phyloP scores from a whole-genome alignment of 2,113 vertebrate species.

The Calonectris borealis region DNA sequence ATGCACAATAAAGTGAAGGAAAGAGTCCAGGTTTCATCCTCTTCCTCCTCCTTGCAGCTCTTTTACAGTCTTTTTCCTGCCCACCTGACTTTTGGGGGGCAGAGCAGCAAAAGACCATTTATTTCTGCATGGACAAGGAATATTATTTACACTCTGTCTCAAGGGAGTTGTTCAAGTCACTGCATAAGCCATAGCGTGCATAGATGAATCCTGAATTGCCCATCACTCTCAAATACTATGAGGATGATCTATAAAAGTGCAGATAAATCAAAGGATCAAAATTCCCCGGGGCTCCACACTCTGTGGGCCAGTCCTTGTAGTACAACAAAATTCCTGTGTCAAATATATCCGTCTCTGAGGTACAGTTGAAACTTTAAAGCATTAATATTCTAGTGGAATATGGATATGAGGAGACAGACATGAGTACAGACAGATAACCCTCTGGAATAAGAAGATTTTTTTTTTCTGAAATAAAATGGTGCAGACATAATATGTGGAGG shows the following conservation, averaged over 20 bases:
- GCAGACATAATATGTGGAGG: neutral
- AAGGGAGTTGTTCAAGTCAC: constrained; percentile 16
- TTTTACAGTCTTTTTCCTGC: neutral
- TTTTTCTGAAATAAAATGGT: neutral
- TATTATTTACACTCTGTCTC: constrained; percentile 37
- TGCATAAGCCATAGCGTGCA: neutral
- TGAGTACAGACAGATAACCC: neutral
- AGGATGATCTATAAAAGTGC: constrained; percentile 38
- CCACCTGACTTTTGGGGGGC: neutral
- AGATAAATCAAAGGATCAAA: constrained; percentile 16
- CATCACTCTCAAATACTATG: constrained; percentile 38
- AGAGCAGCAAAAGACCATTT: neutral
- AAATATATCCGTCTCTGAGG: constrained; percentile 16
- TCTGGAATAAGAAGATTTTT: neutral
- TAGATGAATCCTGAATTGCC: constrained; percentile 48
- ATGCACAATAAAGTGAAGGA: neutral
- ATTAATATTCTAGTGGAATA: constrained; percentile 42
- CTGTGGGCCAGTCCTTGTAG: constrained; percentile 1
- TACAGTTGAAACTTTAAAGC: constrained; percentile 25
- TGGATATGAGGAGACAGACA: neutral
- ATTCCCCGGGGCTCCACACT: constrained; percentile 3
- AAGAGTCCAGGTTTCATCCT: neutral
- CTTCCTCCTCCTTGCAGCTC: neutral
- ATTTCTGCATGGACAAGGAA: neutral
- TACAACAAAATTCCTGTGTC: constrained; percentile 31